Percentiles rank a stretch among this genome's conserved stretches.
phyloP scores from a whole-genome alignment of 1,140 invertebrate species.

The Drosophila nikananu region DNA sequence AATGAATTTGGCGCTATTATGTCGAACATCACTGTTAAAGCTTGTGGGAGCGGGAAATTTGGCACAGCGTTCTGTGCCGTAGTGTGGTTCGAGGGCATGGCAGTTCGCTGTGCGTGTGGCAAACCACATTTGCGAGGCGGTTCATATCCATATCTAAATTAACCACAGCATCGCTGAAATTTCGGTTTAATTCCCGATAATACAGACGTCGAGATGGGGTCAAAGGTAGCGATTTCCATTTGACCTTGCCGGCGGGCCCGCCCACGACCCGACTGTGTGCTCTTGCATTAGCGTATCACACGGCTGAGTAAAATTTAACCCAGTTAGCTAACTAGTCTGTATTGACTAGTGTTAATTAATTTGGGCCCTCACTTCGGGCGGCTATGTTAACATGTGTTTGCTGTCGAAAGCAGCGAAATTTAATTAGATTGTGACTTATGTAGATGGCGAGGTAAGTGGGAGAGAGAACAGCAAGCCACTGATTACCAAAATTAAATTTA shows the following conservation, averaged over 20 bases:
- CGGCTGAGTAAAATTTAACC: slow-evolving; percentile 44
- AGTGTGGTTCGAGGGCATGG: not conserved
- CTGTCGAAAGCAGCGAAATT: slow-evolving; percentile 34
- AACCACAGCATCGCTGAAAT: slow-evolving; percentile 55
- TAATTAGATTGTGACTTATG: slow-evolving; percentile 31
- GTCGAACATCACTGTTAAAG: not conserved
- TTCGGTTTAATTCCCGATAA: slow-evolving; percentile 43
- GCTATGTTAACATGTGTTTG: slow-evolving; percentile 39
- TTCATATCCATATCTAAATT: slow-evolving; percentile 64
- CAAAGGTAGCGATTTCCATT: slow-evolving; percentile 15
- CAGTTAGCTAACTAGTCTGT: slow-evolving; percentile 40
- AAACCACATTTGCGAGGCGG: slow-evolving; percentile 54
- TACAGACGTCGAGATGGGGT: slow-evolving; percentile 1
- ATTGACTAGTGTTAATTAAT: slow-evolving; percentile 68
- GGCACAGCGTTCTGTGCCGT: not conserved
- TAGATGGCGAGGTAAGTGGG: not conserved
- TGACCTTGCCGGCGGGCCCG: slow-evolving; percentile 36
- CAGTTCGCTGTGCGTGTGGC: slow-evolving; percentile 6
- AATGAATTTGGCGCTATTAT: not conserved
- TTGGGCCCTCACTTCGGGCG: slow-evolving; percentile 20
- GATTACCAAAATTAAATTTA: not conserved
- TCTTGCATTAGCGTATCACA: slow-evolving; percentile 36
- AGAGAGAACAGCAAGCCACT: not conserved
- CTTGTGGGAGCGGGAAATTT: not conserved
- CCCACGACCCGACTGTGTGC: slow-evolving; percentile 17